Base-by-base conservation (phyloP, 2,797 vertebrate species). In the Syngnathus acus region DNA sequence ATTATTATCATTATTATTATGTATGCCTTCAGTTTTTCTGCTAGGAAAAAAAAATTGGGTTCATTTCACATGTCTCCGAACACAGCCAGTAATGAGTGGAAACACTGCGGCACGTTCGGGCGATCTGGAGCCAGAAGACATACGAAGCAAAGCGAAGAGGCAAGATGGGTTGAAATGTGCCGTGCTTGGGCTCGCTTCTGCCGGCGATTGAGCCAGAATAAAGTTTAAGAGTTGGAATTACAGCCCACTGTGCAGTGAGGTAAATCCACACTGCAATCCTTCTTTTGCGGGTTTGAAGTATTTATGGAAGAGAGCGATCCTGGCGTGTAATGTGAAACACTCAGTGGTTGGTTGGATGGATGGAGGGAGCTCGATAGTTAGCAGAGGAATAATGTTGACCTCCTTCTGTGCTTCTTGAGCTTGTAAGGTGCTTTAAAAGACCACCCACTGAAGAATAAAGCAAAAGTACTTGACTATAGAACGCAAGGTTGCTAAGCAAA, bases 71-170 rank as follows among this genome's bases (percentile, higher is more conserved):
- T 50, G 7, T n/a, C 48, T 50, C 19, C 19, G n/a, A 50, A n/a
- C 8, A 3, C 48, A 50, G 63, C 61, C 71, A 69, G 65, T 64
- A 38, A 59, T n/a, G 47, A 77, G 65, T 74, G 76, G 74, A 84
- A 76, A 73, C 23, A n/a, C 63, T 53, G 62, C 69, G 43, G 65
- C 75, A 72, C 78, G 65, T 72, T 62, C 6, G 39, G 57, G 47
- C 63, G 9, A 53, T 60, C 55, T 65, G 58, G 67, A 77, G 74
- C 70, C 71, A 63, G 61, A 71, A 61, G 40, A 57, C 67, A 78
- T 82, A 72, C 78, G 76, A 61, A 73, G 74, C 68, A 47, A 75
- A 80, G 77, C 70, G 76, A 75, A 39, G 65, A 50, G 65, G 60
- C 72, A 1, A n/a, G 67, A 63, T 65, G 53, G 65, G 51, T 76